Evolutionary conservation across 2,888 invertebrate species (phyloP).

Genomic region (Leptothorax acervorum): DNA sequence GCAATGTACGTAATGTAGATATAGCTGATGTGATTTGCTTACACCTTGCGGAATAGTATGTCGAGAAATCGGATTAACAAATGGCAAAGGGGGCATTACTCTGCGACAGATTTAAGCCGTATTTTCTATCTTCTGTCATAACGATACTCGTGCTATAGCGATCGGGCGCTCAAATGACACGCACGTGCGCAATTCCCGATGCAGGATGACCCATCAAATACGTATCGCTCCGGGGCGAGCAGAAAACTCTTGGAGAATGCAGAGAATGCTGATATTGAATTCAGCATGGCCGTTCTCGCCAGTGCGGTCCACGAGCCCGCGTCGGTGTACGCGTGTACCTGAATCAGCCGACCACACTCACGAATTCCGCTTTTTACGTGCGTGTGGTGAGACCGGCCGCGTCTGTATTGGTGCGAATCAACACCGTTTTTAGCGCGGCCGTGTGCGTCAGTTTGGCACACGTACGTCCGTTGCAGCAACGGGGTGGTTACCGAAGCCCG

Average conservation of each 20-base stretch:
- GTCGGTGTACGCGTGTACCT: slow-evolving; percentile 63
- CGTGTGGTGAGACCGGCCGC: slow-evolving; percentile 32
- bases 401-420: slow-evolving; percentile 34
- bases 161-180: slow-evolving; percentile 40
- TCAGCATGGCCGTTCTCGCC: slow-evolving; percentile 84
- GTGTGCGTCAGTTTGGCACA: slow-evolving; percentile 64
- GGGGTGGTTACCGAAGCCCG: slow-evolving; percentile 76
- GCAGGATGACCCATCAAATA: slow-evolving; percentile 66
- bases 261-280: slow-evolving; percentile 85
- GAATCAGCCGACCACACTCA: slow-evolving; percentile 59
- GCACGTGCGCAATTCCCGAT: slow-evolving; percentile 53
- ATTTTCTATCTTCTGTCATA: slow-evolving; percentile 45
- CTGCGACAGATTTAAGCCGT: slow-evolving; percentile 41
- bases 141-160: slow-evolving; percentile 13
- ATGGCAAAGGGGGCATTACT: slow-evolving; percentile 5
- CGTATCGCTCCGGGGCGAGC: slow-evolving; percentile 75
- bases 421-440: slow-evolving; percentile 58
- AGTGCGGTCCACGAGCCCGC: slow-evolving; percentile 70
- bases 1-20: background rate
- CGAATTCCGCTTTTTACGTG: slow-evolving; percentile 59
- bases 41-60: background rate
- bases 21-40: background rate
- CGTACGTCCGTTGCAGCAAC: slow-evolving; percentile 64
- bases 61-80: slow-evolving; percentile 23
- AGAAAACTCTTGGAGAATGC: slow-evolving; percentile 81